These are phyloP conservation scores for Dasysyrphus albostriatus DNA, from an alignment of 2,888 invertebrate species.

Conservation along the genomic window DNA sequence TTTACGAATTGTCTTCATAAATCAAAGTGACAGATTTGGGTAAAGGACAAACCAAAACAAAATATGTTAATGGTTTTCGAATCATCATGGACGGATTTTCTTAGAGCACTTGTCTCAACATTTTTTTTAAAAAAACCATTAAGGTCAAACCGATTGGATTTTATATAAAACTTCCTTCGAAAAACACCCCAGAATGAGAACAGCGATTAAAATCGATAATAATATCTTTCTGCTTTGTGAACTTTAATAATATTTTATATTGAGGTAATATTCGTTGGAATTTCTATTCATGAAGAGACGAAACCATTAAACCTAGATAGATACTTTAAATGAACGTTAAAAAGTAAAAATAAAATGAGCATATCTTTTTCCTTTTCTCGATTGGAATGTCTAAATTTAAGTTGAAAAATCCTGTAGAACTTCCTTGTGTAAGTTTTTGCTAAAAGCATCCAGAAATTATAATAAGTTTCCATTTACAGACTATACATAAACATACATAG, in stretches of 20 bases:
- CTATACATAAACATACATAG: too few species aligned
- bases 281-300: not conserved
- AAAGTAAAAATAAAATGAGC: not conserved
- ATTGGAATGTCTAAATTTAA: not conserved
- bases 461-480: not conserved
- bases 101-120: not conserved
- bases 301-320: not conserved
- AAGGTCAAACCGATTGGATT: not conserved
- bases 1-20: too few species aligned
- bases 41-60: too few species aligned
- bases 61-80: too few species aligned
- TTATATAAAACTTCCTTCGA: not conserved
- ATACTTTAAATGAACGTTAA: not conserved
- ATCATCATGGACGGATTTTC: too few species aligned
- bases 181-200: not conserved
- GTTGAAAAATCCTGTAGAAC: not conserved
- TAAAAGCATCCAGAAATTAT: not conserved
- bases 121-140: not conserved
- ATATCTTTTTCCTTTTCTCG: not conserved
- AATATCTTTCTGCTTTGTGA: slow-evolving; percentile 8
- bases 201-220: not conserved
- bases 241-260: slow-evolving; percentile 6
- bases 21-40: too few species aligned
- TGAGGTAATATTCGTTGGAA: not conserved
- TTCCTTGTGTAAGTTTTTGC: not conserved